Percentiles rank a stretch among this genome's conserved stretches.
Conservation (phyloP, 2,113 vertebrate genomes). For the Apodemus sylvaticus region DNA sequence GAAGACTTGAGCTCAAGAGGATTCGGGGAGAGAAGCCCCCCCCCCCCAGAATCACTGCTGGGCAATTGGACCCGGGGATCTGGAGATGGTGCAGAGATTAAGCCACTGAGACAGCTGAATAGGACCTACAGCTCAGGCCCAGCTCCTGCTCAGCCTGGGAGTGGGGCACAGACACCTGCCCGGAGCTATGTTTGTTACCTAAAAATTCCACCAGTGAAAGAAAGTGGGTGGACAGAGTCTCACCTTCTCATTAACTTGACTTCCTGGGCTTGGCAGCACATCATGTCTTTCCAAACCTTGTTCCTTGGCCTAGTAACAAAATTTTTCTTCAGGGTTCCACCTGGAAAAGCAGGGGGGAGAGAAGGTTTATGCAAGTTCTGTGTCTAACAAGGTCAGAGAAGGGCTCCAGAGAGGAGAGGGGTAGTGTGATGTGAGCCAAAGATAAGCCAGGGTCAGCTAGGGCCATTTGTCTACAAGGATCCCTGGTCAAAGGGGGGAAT, state of each 20-base stretch:
- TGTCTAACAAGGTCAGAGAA: constrained; percentile 21
- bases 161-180: fast-evolving
- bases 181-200: not conserved
- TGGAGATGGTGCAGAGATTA: not conserved
- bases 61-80: not conserved
- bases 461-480: not conserved
- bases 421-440: not conserved
- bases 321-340: not conserved
- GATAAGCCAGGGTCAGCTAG: not conserved
- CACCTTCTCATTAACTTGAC: not conserved
- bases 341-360: not conserved
- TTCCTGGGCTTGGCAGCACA: not conserved
- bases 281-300: constrained; percentile 41
- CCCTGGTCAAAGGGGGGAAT: not conserved
- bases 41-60: not conserved
- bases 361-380: not conserved
- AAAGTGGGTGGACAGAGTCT: not conserved
- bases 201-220: not conserved
- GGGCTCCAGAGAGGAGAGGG: not conserved
- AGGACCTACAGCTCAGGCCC: not conserved
- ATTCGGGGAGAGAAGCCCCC: not conserved
- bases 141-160: not conserved
- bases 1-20: not conserved
- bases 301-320: not conserved
- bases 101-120: not conserved